Percentiles rank a stretch among this genome's conserved stretches.
Conservation (phyloP, 1,140 invertebrate genomes). For the Steinernema khuongi region DNA sequence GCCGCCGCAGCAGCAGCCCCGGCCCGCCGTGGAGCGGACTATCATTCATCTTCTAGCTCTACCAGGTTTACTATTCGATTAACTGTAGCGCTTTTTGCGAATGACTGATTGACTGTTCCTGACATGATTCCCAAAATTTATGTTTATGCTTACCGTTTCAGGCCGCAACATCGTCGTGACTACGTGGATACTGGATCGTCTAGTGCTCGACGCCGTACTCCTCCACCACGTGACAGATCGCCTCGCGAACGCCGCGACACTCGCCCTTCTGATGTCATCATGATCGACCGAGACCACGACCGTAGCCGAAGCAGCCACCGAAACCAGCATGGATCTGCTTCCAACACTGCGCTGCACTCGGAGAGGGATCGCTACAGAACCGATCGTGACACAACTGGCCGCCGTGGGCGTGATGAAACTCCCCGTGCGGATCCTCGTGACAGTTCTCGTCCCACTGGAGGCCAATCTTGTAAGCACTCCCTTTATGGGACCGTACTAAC, state of each 20-base stretch:
- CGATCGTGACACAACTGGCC: not conserved
- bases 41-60: not conserved
- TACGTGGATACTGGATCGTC: not conserved
- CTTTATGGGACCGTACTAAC: not conserved
- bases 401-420: not conserved
- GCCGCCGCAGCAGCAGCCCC: not conserved
- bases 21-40: not conserved
- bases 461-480: not conserved
- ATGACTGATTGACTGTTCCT: not conserved
- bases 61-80: not conserved
- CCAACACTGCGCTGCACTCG: not conserved
- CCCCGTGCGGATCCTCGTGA: not conserved
- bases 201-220: not conserved
- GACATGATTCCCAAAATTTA: not conserved
- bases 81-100: not conserved
- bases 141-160: too few species aligned
- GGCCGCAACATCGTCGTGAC: not conserved
- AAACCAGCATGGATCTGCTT: not conserved
- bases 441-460: constrained; percentile 2
- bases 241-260: not conserved
- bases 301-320: not conserved
- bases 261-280: too few species aligned
- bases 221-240: not conserved
- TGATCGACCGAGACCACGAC: not conserved
- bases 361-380: not conserved